These are phyloP conservation scores for Charadrius vociferus DNA, from an alignment of 2,113 vertebrate genomes.

Conservation along the genomic window DNA sequence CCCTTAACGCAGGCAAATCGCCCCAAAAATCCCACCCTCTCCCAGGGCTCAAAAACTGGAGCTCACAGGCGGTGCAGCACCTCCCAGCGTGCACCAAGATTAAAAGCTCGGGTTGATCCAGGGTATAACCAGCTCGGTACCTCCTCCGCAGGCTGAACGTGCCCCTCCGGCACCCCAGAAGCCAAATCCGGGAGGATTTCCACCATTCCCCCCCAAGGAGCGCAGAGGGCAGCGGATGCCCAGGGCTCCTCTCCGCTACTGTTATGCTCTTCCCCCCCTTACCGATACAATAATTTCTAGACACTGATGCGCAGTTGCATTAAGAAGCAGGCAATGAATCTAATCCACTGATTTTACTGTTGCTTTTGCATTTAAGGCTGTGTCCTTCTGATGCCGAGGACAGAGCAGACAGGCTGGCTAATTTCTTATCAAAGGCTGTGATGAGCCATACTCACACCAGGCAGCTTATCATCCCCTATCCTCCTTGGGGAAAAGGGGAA, in stretches of 20 bases:
- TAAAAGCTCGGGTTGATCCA: not conserved
- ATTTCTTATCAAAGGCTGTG: conserved; percentile 1
- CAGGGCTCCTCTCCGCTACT: not conserved
- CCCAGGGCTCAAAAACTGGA: not conserved
- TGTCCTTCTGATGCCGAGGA: not conserved
- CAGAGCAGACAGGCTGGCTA: not conserved
- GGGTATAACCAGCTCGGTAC: not conserved
- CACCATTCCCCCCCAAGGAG: not conserved
- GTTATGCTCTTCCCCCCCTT: not conserved
- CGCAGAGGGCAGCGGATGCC: not conserved
- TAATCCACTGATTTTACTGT: not conserved
- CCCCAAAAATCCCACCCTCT: not conserved
- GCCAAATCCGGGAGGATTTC: not conserved
- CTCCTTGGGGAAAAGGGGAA: not conserved
- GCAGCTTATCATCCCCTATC: not conserved
- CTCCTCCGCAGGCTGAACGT: accelerated
- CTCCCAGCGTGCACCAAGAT: not conserved
- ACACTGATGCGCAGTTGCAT: accelerated
- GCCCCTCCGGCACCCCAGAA: not conserved
- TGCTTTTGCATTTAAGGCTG: not conserved
- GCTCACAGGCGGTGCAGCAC: not conserved
- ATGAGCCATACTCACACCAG: accelerated
- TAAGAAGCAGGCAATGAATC: not conserved
- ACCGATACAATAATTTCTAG: not conserved
- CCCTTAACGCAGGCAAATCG: not conserved